Percentiles rank a stretch among this genome's conserved stretches.
Evolutionary conservation across 2,888 invertebrate species (phyloP).

Genomic region (Adelphocoris suturalis): DNA sequence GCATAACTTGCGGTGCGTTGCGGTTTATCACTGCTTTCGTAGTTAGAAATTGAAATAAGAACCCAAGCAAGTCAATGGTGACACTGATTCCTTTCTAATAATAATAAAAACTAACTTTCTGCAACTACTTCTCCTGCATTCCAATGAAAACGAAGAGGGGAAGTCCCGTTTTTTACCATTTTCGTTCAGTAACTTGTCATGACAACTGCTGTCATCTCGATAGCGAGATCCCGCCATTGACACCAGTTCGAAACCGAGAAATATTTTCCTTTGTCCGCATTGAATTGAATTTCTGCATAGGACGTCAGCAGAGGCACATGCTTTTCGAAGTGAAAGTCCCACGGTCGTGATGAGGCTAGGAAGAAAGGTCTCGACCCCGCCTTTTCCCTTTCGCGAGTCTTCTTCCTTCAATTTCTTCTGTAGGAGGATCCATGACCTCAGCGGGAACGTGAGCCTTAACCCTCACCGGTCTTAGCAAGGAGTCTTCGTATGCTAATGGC

Average conservation of each 20-base stretch:
- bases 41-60: too few species aligned
- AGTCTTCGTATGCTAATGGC: neutral
- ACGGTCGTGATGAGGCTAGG: neutral
- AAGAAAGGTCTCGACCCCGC: neutral
- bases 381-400: neutral
- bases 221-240: neutral
- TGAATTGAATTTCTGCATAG: neutral
- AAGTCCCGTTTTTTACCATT: too few species aligned
- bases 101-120: too few species aligned
- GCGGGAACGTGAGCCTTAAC: neutral
- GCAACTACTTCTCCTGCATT: too few species aligned
- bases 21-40: too few species aligned
- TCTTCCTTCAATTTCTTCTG: neutral
- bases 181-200: too few species aligned
- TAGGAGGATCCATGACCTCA: neutral
- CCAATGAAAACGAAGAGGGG: too few species aligned
- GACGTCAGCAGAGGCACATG: slow-evolving; percentile 1
- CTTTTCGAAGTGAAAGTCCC: slow-evolving; percentile 23
- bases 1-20: too few species aligned
- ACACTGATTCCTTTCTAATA: too few species aligned
- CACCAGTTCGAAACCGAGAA: neutral
- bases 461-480: neutral
- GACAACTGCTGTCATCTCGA: neutral
- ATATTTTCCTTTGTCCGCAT: neutral
- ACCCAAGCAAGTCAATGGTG: too few species aligned